phyloP scores from a whole-genome alignment of 2,888 invertebrate species.

The Pseudanteris insignis region DNA sequence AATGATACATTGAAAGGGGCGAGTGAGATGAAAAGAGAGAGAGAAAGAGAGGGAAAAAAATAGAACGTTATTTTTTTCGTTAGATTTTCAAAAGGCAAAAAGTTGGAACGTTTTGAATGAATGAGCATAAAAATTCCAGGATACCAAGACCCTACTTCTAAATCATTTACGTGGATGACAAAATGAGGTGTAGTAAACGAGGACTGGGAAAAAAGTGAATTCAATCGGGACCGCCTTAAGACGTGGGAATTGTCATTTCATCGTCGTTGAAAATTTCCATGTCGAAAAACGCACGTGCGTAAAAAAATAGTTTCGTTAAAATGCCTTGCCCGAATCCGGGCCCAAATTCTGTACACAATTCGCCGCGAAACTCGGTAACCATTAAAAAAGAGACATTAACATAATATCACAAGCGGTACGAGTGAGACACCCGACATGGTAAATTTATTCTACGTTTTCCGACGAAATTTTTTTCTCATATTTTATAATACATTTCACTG shows the following conservation, averaged over 20 bases:
- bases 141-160: conserved; percentile 7
- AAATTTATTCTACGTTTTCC: too few species aligned
- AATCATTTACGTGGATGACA: conserved; percentile 16
- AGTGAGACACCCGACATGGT: too few species aligned
- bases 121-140: conserved; percentile 17
- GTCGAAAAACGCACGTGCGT: conserved; percentile 39
- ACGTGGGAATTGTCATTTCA: conserved; percentile 39
- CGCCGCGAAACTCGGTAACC: conserved; percentile 23
- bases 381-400: conserved; percentile 44
- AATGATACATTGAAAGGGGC: too few species aligned
- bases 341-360: conserved; percentile 20
- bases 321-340: conserved; percentile 11
- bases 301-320: conserved; percentile 36
- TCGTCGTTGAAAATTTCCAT: conserved; percentile 33
- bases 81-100: too few species aligned
- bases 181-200: conserved; percentile 2
- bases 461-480: too few species aligned
- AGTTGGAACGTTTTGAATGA: conserved; percentile 18
- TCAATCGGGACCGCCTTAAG: conserved; percentile 12
- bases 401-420: not conserved
- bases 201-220: conserved; percentile 7
- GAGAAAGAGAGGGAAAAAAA: too few species aligned
- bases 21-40: too few species aligned
- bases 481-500: too few species aligned
- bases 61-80: too few species aligned